Evolutionary conservation across 2,113 vertebrate genomes (phyloP).

Genomic region (Xiphias gladius): DNA sequence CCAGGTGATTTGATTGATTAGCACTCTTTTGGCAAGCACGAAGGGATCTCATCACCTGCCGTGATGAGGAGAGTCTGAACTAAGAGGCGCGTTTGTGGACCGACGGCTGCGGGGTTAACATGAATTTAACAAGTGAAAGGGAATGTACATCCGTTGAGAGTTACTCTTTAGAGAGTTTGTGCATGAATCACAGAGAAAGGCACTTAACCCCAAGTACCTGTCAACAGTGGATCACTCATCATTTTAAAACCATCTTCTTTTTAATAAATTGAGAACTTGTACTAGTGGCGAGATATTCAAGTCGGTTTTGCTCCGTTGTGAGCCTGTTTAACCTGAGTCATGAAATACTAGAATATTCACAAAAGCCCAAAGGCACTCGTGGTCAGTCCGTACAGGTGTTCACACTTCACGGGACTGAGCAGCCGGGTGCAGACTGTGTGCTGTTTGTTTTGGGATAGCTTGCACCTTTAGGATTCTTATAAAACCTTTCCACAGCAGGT

Average conservation of each 20-base stretch:
- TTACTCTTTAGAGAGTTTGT: no score
- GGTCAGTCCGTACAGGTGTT: background rate
- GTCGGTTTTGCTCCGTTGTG: background rate
- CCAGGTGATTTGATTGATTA: background rate
- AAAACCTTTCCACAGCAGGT: background rate
- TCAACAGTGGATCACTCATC: background rate
- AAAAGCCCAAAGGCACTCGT: background rate
- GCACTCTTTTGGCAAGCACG: background rate
- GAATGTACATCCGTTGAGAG: no score
- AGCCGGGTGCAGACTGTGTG: no score
- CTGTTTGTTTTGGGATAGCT: no score
- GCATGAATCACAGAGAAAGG: background rate
- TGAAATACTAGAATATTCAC: no score
- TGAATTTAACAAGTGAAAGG: no score
- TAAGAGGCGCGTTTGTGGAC: background rate
- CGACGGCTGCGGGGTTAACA: background rate
- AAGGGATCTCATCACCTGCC: background rate
- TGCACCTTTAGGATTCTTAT: background rate
- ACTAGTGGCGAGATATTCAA: background rate
- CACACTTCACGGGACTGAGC: no score
- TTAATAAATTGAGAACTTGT: background rate
- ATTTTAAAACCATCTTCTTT: background rate
- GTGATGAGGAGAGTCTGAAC: background rate
- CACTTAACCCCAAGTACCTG: background rate
- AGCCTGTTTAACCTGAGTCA: background rate